Percentiles rank a stretch among this genome's conserved stretches.
phyloP scores from a whole-genome alignment of 2,113 vertebrate species.

The Cyprinodon brontotheroides region DNA sequence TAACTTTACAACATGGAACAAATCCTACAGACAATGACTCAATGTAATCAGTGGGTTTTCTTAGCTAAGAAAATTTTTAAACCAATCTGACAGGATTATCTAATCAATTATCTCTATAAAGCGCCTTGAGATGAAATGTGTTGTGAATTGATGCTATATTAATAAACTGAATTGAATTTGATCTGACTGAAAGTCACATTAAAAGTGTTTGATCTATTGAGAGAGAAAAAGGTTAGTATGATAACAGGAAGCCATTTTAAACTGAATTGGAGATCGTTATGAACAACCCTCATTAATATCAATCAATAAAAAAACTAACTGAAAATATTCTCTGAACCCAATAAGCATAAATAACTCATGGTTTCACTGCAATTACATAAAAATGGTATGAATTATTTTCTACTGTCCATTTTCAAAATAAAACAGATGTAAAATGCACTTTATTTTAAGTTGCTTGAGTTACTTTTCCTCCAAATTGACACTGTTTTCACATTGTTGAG shows the following conservation, averaged over 20 bases:
- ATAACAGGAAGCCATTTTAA: background rate
- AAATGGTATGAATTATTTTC: background rate
- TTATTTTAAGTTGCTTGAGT: background rate
- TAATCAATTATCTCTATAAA: no score
- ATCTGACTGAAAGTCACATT: background rate
- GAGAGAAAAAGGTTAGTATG: background rate
- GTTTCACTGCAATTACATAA: background rate
- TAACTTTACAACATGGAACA: background rate
- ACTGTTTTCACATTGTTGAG: background rate
- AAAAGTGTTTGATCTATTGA: background rate
- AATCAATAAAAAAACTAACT: no score
- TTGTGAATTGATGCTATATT: no score
- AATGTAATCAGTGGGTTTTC: no score
- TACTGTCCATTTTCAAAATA: background rate
- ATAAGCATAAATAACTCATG: background rate
- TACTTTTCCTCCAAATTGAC: background rate
- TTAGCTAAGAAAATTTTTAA: no score
- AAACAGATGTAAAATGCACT: background rate
- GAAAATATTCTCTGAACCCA: no score
- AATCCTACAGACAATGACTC: no score
- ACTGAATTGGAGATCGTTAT: background rate
- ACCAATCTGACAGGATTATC: no score
- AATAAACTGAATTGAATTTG: no score
- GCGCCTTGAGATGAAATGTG: no score
- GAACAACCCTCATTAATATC: no score